A percentile compares a stretch with the other conserved stretches of the same genome.
Evolutionary conservation across 2,797 vertebrate species (phyloP).

Genomic region (Sebastes diploproa): DNA sequence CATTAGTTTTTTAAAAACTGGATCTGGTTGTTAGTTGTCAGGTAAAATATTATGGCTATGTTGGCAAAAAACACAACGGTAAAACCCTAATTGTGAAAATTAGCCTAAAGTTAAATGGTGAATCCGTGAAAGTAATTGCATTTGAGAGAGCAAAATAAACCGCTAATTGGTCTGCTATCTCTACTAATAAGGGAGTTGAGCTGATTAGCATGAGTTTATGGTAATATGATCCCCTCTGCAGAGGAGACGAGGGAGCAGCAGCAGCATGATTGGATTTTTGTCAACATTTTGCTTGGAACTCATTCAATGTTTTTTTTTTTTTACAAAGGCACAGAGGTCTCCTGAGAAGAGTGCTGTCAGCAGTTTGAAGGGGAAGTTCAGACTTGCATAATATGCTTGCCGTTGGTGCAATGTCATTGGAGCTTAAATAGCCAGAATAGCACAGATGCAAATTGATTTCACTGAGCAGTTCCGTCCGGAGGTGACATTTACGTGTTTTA

Average conservation of each 20-base stretch:
- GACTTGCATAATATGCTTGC: conserved; percentile 30
- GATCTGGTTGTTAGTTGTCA: not conserved
- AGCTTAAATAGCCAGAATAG: conserved; percentile 28
- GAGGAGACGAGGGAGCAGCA: conserved; percentile 24
- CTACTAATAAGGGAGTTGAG: conserved; percentile 34
- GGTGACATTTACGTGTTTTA: conserved; percentile 53
- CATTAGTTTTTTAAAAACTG: not conserved
- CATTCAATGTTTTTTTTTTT: conserved; percentile 22
- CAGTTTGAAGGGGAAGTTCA: conserved; percentile 48
- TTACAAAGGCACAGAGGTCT: conserved; percentile 31
- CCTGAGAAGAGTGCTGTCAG: conserved; percentile 42
- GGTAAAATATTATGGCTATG: not conserved
- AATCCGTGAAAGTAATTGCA: conserved; percentile 23
- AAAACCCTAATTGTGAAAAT: not conserved
- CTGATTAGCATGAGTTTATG: conserved; percentile 55
- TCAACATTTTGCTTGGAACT: conserved; percentile 48
- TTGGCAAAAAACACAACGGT: not conserved
- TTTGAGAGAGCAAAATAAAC: conserved; percentile 44
- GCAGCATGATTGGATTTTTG: conserved; percentile 46
- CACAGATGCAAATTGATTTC: conserved; percentile 38
- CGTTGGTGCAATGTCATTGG: conserved; percentile 43
- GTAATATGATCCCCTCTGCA: conserved; percentile 43
- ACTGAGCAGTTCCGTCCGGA: conserved; percentile 22
- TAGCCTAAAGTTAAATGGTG: not conserved
- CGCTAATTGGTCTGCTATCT: conserved; percentile 45